Evolutionary conservation across 1,140 invertebrate species (phyloP).

Genomic region (Drosophila varians): DNA sequence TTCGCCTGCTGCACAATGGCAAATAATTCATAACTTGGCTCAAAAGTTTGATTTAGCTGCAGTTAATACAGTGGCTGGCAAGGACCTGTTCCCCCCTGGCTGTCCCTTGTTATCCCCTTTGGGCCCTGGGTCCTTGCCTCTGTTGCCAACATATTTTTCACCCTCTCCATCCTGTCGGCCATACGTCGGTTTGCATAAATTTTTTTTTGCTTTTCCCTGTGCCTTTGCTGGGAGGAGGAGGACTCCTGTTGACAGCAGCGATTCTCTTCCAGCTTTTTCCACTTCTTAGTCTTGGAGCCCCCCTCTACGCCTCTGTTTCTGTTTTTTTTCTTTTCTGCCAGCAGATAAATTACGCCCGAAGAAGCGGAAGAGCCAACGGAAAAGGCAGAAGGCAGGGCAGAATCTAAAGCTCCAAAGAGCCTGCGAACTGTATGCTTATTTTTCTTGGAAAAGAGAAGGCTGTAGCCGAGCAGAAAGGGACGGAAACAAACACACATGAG

Average conservation of each 20-base stretch:
- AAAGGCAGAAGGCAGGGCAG: slow-evolving; percentile 2
- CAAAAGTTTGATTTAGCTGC: slow-evolving; percentile 78
- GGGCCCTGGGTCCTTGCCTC: not conserved
- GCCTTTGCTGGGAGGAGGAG: not conserved
- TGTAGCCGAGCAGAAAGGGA: not conserved
- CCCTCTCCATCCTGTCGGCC: slow-evolving; percentile 45
- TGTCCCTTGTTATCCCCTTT: not conserved
- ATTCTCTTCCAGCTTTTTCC: slow-evolving; percentile 3
- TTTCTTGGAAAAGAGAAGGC: slow-evolving; percentile 42
- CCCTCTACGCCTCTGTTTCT: not conserved
- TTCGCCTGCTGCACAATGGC: slow-evolving; percentile 74
- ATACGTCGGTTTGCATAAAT: slow-evolving; percentile 75
- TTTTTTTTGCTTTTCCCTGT: slow-evolving; percentile 12
- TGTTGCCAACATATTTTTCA: slow-evolving; percentile 34
- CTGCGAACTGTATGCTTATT: slow-evolving; percentile 69
- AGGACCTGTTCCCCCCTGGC: not conserved
- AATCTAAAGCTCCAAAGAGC: slow-evolving; percentile 32
- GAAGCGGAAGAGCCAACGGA: slow-evolving; percentile 71
- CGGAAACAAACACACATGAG: not conserved
- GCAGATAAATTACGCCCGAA: slow-evolving; percentile 76
- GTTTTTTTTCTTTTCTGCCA: not conserved
- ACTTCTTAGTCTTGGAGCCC: too few species aligned
- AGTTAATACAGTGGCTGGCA: slow-evolving; percentile 67
- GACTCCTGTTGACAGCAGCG: slow-evolving; percentile 40
- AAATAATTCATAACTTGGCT: slow-evolving; percentile 81